These are phyloP conservation scores for Chrysolina americana DNA, from an alignment of 2,888 invertebrate species.

Conservation along the genomic window DNA sequence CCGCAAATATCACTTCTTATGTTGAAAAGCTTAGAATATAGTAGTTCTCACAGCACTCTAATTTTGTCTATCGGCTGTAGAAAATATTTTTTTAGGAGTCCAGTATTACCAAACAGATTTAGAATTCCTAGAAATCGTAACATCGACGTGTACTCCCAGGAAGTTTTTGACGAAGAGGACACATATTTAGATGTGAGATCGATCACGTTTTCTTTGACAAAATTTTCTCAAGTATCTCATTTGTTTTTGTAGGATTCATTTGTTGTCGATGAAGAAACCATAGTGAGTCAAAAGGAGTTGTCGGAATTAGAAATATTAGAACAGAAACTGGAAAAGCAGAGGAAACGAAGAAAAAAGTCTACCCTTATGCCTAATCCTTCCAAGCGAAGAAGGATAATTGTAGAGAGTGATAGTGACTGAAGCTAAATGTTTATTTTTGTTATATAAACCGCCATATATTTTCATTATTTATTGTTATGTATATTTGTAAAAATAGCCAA, in stretches of 20 bases:
- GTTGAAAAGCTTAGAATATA: too few relatives aligned
- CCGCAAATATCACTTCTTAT: too few relatives aligned
- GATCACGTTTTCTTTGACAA: background rate
- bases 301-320: conserved; percentile 78
- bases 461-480: conserved; percentile 6
- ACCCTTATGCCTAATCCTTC: conserved; percentile 29
- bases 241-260: conserved; percentile 75
- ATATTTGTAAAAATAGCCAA: conserved; percentile 21
- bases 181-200: conserved; percentile 64
- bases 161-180: conserved; percentile 57
- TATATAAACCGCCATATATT: conserved; percentile 17
- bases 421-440: conserved; percentile 12
- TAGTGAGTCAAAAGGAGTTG: conserved; percentile 69
- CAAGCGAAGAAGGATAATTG: conserved; percentile 53
- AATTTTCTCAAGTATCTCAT: conserved; percentile 15
- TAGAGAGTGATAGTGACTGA: conserved; percentile 57
- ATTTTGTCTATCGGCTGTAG: too few relatives aligned
- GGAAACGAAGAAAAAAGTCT: conserved; percentile 57
- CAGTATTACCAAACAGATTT: conserved; percentile 70
- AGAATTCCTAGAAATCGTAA: conserved; percentile 73
- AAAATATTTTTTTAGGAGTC: conserved; percentile 71
- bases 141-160: conserved; percentile 64
- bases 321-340: conserved; percentile 70
- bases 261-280: conserved; percentile 76
- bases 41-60: too few relatives aligned